Conservation (phyloP, 1,140 invertebrate genomes). For the Oreohelix idahoensis region DNA sequence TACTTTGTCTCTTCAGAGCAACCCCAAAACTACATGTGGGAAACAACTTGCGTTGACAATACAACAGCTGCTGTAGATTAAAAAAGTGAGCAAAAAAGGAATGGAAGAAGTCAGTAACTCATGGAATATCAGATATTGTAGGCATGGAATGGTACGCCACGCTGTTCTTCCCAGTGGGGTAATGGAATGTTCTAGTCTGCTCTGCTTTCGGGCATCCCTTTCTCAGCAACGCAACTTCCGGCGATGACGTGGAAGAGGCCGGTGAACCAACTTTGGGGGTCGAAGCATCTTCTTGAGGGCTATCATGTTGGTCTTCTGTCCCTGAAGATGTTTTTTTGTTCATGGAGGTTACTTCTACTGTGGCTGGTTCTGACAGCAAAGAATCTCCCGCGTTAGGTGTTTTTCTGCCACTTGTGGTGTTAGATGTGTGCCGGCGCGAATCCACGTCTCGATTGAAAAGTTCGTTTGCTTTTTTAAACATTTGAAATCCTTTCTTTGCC, state of each 20-base stretch:
- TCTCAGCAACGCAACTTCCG: conserved; percentile 3
- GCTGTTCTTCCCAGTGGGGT: background rate
- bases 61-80: too few relatives aligned
- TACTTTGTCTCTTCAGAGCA: too few relatives aligned
- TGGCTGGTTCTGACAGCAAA: background rate
- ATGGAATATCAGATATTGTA: conserved; percentile 9
- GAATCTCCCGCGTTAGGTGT: background rate
- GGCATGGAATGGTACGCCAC: conserved; percentile 20
- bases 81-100: background rate
- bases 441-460: background rate
- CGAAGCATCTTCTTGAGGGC: background rate
- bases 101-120: background rate
- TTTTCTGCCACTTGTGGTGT: background rate
- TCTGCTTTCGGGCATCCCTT: background rate
- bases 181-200: conserved; percentile 13
- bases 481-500: background rate
- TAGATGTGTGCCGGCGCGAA: background rate
- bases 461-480: conserved; percentile 19
- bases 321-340: background rate
- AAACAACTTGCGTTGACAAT: too few relatives aligned
- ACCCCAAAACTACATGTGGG: too few relatives aligned
- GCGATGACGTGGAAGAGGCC: background rate
- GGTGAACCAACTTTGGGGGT: background rate
- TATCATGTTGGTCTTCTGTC: background rate
- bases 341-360: conserved; percentile 11